Conservation (phyloP, 2,888 invertebrate genomes). For the Drosophila picticornis region DNA sequence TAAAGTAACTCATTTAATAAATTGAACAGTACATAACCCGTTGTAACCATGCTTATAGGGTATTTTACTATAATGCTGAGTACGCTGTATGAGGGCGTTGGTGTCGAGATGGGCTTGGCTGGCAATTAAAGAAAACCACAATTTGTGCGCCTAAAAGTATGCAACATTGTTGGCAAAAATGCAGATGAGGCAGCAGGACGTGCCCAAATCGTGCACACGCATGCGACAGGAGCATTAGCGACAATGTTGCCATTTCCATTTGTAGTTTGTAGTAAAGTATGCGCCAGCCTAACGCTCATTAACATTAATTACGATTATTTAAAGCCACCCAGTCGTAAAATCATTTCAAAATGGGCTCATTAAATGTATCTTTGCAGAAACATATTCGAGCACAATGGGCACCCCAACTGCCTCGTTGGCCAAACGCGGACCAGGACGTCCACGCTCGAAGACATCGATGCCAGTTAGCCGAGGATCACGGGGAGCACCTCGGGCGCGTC, state of each 20-base stretch:
- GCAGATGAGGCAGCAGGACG: conserved; percentile 39
- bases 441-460: conserved; percentile 88
- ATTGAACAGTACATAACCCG: background rate
- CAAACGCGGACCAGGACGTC: conserved; percentile 89
- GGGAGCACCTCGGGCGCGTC: conserved; percentile 87
- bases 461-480: conserved; percentile 89
- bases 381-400: conserved; percentile 37
- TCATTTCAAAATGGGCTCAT: conserved; percentile 9
- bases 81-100: conserved; percentile 26
- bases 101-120: conserved; percentile 27
- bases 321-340: conserved; percentile 1
- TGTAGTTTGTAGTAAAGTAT: background rate
- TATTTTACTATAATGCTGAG: conserved; percentile 43
- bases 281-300: conserved; percentile 6
- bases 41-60: background rate
- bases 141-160: conserved; percentile 55
- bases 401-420: conserved; percentile 78
- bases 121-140: conserved; percentile 59
- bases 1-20: background rate
- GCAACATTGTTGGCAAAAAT: conserved; percentile 54
- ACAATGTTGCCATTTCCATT: conserved; percentile 52
- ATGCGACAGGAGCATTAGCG: conserved; percentile 59
- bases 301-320: conserved; percentile 34
- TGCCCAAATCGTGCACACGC: conserved; percentile 48
- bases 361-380: conserved; percentile 36